Base-by-base conservation (phyloP, 2,113 vertebrate species). In the Ceuthmochares aereus region DNA sequence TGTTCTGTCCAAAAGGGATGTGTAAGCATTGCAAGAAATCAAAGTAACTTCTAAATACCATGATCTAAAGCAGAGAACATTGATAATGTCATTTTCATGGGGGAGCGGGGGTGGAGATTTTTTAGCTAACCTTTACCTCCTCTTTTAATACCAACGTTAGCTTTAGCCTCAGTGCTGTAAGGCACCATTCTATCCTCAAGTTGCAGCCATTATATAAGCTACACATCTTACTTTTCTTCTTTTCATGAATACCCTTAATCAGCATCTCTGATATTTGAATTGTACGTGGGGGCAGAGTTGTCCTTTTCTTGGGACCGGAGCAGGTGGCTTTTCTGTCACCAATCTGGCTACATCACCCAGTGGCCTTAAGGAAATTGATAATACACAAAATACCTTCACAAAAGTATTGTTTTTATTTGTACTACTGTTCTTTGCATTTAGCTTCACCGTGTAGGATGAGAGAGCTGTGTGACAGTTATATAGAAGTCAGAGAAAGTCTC, bases 211-310 rank as follows among this genome's bases (percentile, higher is more conserved):
- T 51, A 25, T 13, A 15, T 47, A 84, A 89, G 62, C 59, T 73
- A 85, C 49, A 62, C 29, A 76, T 91, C 89, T 87, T 91, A 74
- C 34, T 91, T 93, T 84, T 79, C 66, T 79, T 73, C 81, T 91
- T n/a, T 69, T 66, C 52, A 56, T 73, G 58, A 95, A 79, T 40
- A 79, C 54, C 62, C 93, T 78, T 87, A 62, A 82, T 91, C 84
- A 90, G 91, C 78, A 82, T 91, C 87, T 79, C 87, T 82, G 62
- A 79, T 91, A 94, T 64, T 87, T 95, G 90, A 96, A 82, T 37
- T 76, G 47, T 18, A 54, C 62, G 66, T 85, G 59, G 49, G 54
- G 10, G 69, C 30, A 21, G 5, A 87, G 58, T 37, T 84, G 40
- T 66, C 62, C 58, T 94, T 94, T 84, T 49, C 70, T 60, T 51